Percentiles rank a stretch among this genome's conserved stretches.
Evolutionary conservation across 2,113 vertebrate species (phyloP).

Genomic region (Oryzias javanicus): DNA sequence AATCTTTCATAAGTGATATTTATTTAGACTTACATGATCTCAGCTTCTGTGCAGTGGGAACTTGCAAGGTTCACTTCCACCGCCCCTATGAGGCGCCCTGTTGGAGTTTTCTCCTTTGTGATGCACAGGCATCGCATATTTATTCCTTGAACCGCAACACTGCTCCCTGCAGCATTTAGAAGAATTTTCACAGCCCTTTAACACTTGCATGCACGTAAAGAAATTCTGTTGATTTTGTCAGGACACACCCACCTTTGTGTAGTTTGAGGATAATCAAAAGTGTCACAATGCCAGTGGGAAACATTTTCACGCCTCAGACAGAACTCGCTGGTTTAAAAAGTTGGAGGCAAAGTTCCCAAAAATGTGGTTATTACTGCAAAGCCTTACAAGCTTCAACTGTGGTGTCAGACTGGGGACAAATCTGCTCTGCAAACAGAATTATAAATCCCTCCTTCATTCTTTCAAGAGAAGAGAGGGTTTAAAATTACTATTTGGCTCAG

Average conservation of each 20-base stretch:
- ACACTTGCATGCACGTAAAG: background rate
- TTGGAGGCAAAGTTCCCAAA: background rate
- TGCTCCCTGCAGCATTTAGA: conserved; percentile 40
- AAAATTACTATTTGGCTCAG: background rate
- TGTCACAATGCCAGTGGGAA: conserved; percentile 18
- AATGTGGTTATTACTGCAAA: background rate
- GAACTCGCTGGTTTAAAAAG: background rate
- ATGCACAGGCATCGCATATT: conserved; percentile 83
- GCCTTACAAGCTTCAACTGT: background rate
- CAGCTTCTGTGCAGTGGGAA: conserved; percentile 77
- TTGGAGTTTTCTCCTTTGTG: conserved; percentile 62
- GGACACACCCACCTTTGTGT: conserved; percentile 70
- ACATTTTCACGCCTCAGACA: conserved; percentile 18
- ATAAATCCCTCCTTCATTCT: conserved; percentile 7
- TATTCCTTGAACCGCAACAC: conserved; percentile 7
- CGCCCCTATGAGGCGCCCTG: conserved; percentile 69
- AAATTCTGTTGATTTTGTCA: no score
- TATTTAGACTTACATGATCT: conserved; percentile 83
- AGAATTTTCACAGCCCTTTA: background rate
- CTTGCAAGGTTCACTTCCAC: conserved; percentile 76
- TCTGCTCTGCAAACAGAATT: background rate
- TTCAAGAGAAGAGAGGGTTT: background rate
- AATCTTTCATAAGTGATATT: background rate
- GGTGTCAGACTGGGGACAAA: conserved; percentile 5
- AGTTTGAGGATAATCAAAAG: conserved; percentile 55